Base-by-base conservation (phyloP, 2,113 vertebrate genomes). In the Brachyhypopomus gauderio region DNA sequence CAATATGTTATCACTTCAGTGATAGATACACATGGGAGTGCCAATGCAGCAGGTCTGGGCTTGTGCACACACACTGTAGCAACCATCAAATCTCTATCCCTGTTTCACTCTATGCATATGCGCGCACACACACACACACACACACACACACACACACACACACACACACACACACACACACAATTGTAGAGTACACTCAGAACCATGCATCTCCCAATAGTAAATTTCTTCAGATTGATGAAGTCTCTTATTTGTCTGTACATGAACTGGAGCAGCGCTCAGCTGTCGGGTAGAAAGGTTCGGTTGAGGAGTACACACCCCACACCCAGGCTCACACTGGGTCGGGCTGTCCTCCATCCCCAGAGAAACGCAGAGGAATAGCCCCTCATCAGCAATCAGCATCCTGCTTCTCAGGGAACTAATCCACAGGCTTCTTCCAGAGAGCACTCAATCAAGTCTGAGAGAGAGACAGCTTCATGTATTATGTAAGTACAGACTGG, bases 1-100 rank as follows among this genome's bases (percentile, higher is more conserved):
- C 72, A 70, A 76, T 75, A 83, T 77, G 77, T 70, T 45, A 78
- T 77, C 60, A 80, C 63, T 81, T 70, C 64, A 60, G 22, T 70
- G 64, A 75, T 64, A 3, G 77, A 79, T 60, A 62, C 82, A 52
- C 58, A 36, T 25, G 58, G 19, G n/a, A 79, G 78, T 75, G 70
- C 20, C 74, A 81, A 62, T 79, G 45, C 59, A 84, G 79, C 87
- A 90, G 78, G 77, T 90, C 87, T 77, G 83, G 75, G 76, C 25
- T 86, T 60, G 81, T 60, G 55, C 16, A 60, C 56, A 79, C 73
- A 48, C 52, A 79, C 59, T 66, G 60, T 30, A n/a, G 75, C 71
- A 77, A 30, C 70, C 63, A 34, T 9, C 60, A 12, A 58, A 25
- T 74, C 71, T 8, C 17, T 67, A 41, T 17, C 38, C 69, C 27